Base-by-base conservation (phyloP, 1,140 invertebrate species). In the Plodia interpunctella region DNA sequence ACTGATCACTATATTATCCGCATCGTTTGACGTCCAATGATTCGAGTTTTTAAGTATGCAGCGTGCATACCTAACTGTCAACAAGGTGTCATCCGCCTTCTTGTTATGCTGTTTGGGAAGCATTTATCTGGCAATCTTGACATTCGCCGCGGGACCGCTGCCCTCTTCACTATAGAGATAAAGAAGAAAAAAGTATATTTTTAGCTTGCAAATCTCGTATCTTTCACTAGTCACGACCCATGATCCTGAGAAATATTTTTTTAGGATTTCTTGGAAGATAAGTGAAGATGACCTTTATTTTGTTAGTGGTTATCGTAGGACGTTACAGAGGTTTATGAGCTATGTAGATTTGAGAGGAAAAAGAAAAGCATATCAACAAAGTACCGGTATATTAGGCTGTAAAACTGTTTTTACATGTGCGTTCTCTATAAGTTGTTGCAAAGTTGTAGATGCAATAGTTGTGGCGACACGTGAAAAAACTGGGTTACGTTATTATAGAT, bases 211-310 rank as follows among this genome's bases (percentile, higher is more conserved):
- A 55, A 65, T 50, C 57, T 38, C 72, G 61, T 53, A 18, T 72
- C 57, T 76, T 78, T 82, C 80, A 79, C 83, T 78, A 74, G 35
- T 70, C 63, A 53, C 60, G 62, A 65, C 13, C 21, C 51, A 25
- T 53, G 19, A 25, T 83, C 72, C 73, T 76, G 75, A 59, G 75
- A 79, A 83, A 67, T 60, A 55, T 72, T 62, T 72, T 72, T 72
- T 62, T 62, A 57, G 63, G 60, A 68, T 76, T 82, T 74, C 74
- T 62, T 60, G 59, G 67, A 76, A 78, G 17, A 74, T 67, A 60
- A 68, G 38, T 57, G 71, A 64, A 69, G 64, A 64, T 55, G 52
- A 58, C 63, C 55, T 71, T 59, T 68, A 67, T 11, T 32, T 32
- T 32, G 30, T 9, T 65, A 58, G 67, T 68, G 64, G 62, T 54